Conservation (phyloP, 2,113 vertebrate species). For the Stigmatopora nigra region DNA sequence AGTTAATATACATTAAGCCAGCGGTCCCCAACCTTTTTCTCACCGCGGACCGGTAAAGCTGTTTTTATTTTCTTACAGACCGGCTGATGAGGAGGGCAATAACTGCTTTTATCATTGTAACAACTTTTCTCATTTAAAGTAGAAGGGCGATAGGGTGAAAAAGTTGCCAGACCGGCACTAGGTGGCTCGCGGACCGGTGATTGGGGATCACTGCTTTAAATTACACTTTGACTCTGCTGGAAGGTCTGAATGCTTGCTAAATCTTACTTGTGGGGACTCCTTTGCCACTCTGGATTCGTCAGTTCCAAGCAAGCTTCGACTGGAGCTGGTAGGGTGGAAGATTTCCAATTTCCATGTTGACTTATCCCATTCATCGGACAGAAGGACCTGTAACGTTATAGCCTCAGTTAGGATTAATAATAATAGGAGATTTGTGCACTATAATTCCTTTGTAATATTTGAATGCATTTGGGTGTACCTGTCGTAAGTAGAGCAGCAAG, state of each 20-base stretch:
- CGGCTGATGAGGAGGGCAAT: too few relatives aligned
- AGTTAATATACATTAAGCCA: too few relatives aligned
- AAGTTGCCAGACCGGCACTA: too few relatives aligned
- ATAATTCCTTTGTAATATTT: neutral
- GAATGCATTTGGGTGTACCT: conserved; percentile 36
- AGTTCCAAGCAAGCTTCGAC: conserved; percentile 41
- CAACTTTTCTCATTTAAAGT: too few relatives aligned
- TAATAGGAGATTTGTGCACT: neutral
- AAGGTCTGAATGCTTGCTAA: neutral
- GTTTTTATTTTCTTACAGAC: too few relatives aligned
- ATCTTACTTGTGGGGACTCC: conserved; percentile 27
- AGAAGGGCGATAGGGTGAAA: too few relatives aligned
- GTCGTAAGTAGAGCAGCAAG: conserved; percentile 78
- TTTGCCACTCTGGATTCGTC: conserved; percentile 15
- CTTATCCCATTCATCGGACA: conserved; percentile 35
- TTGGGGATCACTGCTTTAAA: neutral
- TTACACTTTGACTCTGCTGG: neutral
- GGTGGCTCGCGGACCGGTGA: too few relatives aligned
- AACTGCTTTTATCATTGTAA: too few relatives aligned
- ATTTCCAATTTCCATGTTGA: conserved; percentile 33
- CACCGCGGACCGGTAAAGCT: too few relatives aligned
- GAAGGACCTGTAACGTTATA: conserved; percentile 26
- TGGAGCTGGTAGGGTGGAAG: conserved; percentile 43
- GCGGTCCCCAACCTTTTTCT: too few relatives aligned
- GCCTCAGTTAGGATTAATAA: neutral